Conservation (phyloP, 2,888 invertebrate genomes). For the Hymenopus coronatus region DNA sequence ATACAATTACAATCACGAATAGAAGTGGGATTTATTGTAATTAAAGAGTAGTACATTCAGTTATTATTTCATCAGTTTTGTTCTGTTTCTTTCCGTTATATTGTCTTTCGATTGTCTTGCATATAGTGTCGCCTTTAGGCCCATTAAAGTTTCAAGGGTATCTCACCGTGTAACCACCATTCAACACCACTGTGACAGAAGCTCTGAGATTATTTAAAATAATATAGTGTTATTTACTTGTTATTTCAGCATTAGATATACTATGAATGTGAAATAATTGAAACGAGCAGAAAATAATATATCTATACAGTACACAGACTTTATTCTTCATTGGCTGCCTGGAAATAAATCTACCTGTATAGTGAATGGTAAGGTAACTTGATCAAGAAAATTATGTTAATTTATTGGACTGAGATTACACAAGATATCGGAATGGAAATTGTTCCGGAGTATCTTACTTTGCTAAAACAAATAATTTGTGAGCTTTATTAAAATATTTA, state of each 20-base stretch:
- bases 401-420: too few species aligned
- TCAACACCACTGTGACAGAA: neutral
- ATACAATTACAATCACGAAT: neutral
- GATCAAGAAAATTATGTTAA: too few species aligned
- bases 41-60: neutral
- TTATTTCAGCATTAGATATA: neutral
- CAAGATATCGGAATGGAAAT: too few species aligned
- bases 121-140: neutral
- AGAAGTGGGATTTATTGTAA: neutral
- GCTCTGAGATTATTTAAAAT: neutral
- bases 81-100: neutral
- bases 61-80: neutral
- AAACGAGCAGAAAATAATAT: too few species aligned
- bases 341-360: too few species aligned
- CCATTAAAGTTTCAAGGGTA: constrained; percentile 2
- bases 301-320: too few species aligned
- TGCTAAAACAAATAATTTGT: too few species aligned
- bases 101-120: neutral
- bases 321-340: too few species aligned
- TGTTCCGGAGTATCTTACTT: too few species aligned
- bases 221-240: neutral
- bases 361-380: too few species aligned
- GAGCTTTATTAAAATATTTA: too few species aligned
- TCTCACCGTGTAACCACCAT: constrained; percentile 1
- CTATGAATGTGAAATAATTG: neutral